A percentile compares a stretch with the other conserved stretches of the same genome.
Conservation (phyloP, 2,113 vertebrate genomes). For the Trogon surrucura region DNA sequence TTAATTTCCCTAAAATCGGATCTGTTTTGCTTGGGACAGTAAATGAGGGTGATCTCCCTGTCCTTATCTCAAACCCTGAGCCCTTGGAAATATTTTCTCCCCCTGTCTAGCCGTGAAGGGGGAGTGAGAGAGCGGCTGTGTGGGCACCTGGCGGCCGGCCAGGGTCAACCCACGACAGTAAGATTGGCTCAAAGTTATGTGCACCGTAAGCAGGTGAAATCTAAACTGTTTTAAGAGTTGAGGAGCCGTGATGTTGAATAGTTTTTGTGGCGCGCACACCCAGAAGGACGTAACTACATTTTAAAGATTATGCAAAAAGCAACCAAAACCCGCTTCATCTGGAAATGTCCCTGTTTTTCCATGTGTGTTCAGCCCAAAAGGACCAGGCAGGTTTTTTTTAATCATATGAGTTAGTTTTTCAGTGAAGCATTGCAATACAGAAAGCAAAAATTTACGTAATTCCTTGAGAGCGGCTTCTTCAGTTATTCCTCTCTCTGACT, state of each 20-base stretch:
- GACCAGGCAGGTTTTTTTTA: background rate
- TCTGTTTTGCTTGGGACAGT: too few species aligned
- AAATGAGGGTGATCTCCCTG: too few species aligned
- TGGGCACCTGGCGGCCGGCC: too few species aligned
- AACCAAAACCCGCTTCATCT: background rate
- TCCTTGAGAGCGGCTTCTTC: background rate
- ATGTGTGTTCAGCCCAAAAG: background rate
- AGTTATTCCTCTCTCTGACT: background rate
- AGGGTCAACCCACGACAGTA: too few species aligned
- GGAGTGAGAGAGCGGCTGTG: too few species aligned
- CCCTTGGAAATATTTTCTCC: too few species aligned
- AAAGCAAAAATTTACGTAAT: background rate
- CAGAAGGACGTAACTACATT: background rate
- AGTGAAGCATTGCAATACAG: background rate
- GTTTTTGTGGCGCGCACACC: background rate
- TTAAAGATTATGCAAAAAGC: background rate
- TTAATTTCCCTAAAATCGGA: too few species aligned
- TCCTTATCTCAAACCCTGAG: too few species aligned
- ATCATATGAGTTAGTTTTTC: background rate
- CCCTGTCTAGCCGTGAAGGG: too few species aligned
- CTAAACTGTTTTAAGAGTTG: background rate
- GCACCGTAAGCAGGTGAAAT: background rate
- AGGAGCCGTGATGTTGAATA: fast-evolving
- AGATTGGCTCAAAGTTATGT: background rate
- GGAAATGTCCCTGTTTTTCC: background rate